phyloP scores from a whole-genome alignment of 2,797 vertebrate species.

The Parotocinclus haroldoi region DNA sequence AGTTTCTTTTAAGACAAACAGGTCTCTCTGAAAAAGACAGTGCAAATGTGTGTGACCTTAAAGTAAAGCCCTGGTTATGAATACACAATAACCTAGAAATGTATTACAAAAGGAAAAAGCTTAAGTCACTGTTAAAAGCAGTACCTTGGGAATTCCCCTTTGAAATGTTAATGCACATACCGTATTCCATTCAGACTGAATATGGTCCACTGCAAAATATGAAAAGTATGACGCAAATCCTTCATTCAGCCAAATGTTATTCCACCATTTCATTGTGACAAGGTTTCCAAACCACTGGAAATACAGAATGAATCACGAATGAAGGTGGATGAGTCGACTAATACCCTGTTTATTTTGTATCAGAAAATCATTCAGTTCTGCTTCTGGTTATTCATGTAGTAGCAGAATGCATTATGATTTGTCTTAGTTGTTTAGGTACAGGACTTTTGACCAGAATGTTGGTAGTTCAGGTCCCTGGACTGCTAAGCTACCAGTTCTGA shows the following conservation, averaged over 20 bases:
- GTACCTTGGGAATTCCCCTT: background rate
- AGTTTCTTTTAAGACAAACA: conserved; percentile 41
- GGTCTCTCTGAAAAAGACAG: conserved; percentile 55
- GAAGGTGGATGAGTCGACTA: background rate
- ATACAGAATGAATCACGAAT: conserved; percentile 11
- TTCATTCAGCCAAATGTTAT: conserved; percentile 74
- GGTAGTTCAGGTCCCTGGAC: too few relatives aligned
- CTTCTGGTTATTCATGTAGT: background rate
- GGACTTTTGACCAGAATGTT: too few relatives aligned
- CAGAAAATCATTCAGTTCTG: background rate
- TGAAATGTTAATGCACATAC: conserved; percentile 46
- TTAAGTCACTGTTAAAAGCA: background rate
- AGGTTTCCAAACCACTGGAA: conserved; percentile 79
- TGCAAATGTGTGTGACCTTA: background rate
- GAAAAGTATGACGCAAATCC: conserved; percentile 70
- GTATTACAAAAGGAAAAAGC: background rate
- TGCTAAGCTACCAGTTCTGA: too few relatives aligned
- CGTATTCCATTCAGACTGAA: conserved; percentile 56
- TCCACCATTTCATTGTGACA: conserved; percentile 81
- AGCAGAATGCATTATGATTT: background rate
- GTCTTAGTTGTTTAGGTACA: background rate
- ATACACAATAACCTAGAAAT: background rate
- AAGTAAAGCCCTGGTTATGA: too few relatives aligned
- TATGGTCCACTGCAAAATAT: conserved; percentile 48
- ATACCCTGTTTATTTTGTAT: too few relatives aligned